Evolutionary conservation across 2,888 invertebrate genomes (phyloP).

Genomic region (Malthinus seriepunctatus): DNA sequence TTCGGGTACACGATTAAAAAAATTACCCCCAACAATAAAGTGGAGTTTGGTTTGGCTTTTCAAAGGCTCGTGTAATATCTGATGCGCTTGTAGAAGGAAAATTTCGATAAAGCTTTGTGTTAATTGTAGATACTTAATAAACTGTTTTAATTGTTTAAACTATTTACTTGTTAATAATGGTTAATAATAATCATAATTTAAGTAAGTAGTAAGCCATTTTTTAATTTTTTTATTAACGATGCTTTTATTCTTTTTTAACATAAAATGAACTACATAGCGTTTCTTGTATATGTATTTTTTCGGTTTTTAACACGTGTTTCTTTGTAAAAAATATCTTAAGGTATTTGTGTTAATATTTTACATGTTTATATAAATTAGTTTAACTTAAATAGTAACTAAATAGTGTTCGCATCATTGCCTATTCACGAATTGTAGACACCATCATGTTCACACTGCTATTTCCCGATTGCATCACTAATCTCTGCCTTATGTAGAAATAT

Average conservation of each 20-base stretch:
- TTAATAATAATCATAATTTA: too few species aligned
- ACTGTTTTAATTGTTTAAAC: slow-evolving; percentile 3
- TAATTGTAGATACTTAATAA: slow-evolving; percentile 3
- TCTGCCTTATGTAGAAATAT: slow-evolving; percentile 47
- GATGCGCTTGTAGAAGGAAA: too few species aligned
- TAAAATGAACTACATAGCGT: slow-evolving; percentile 2
- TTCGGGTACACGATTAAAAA: too few species aligned
- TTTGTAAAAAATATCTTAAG: slow-evolving; percentile 1
- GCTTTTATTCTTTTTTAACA: background rate
- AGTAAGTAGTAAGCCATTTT: too few species aligned
- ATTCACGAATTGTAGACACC: slow-evolving; percentile 31
- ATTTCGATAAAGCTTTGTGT: background rate
- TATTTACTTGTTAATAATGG: background rate
- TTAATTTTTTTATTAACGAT: background rate
- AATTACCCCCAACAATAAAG: too few species aligned
- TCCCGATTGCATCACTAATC: slow-evolving; percentile 50
- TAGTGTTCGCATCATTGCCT: slow-evolving; percentile 39
- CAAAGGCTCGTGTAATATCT: background rate
- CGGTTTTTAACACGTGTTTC: background rate
- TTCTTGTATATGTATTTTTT: slow-evolving; percentile 1
- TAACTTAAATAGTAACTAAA: slow-evolving; percentile 33
- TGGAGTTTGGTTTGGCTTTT: background rate
- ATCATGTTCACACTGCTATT: slow-evolving; percentile 45
- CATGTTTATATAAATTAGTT: slow-evolving; percentile 10
- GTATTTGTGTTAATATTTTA: slow-evolving; percentile 3